Percentiles rank a stretch among this genome's conserved stretches.
Conservation (phyloP, 2,888 invertebrate species). For the Platerodrilus igneus region DNA sequence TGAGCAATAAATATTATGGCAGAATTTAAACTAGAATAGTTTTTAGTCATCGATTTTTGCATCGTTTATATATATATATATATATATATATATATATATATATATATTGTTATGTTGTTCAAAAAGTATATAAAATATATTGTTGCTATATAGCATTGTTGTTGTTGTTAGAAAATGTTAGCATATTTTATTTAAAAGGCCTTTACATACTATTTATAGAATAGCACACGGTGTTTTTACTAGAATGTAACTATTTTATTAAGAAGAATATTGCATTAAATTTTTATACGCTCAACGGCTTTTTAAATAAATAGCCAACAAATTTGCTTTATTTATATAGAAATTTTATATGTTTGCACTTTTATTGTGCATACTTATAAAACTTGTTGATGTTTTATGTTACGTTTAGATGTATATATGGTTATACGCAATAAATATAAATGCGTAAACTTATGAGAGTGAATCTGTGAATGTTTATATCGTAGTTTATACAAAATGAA, state of each 20-base stretch:
- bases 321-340: conserved; percentile 11
- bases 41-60: too few species aligned
- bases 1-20: too few species aligned
- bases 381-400: too few species aligned
- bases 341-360: conserved; percentile 16
- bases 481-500: conserved; percentile 25
- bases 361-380: not conserved
- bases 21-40: too few species aligned
- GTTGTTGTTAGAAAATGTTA: conserved; percentile 40
- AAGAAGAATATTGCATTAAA: conserved; percentile 14
- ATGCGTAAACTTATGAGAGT: conserved; percentile 15
- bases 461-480: conserved; percentile 30
- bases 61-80: too few species aligned
- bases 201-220: conserved; percentile 20
- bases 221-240: conserved; percentile 22
- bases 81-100: too few species aligned
- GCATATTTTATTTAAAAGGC: conserved; percentile 26
- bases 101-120: conserved; percentile 45
- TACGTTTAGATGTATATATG: too few species aligned
- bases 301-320: conserved; percentile 22
- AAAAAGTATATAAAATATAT: conserved; percentile 44
- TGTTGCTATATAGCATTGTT: conserved; percentile 48
- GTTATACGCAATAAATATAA: conserved; percentile 2
- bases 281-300: conserved; percentile 18
- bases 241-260: conserved; percentile 22